Conservation (phyloP, 2,888 invertebrate genomes). For the Chloroclystis v-ata region DNA sequence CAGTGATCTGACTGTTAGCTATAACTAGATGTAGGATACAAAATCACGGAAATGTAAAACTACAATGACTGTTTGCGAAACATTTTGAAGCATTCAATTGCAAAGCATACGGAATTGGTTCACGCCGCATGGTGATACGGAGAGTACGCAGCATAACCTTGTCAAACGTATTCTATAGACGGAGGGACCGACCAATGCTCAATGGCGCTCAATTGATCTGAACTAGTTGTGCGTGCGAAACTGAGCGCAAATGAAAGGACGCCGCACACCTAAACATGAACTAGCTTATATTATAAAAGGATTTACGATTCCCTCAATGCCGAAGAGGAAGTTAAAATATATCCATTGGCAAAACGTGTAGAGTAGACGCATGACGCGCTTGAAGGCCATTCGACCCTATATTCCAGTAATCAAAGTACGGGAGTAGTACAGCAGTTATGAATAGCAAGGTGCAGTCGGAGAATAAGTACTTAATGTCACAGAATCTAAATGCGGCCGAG, state of each 20-base stretch:
- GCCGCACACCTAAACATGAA: constrained; percentile 40
- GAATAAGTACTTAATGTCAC: constrained; percentile 57
- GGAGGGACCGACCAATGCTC: constrained; percentile 56
- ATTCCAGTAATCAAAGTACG: constrained; percentile 14
- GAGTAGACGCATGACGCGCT: too few species aligned
- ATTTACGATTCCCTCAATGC: constrained; percentile 24
- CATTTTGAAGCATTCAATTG: constrained; percentile 33
- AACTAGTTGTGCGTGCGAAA: constrained; percentile 70
- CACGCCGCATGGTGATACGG: constrained; percentile 38
- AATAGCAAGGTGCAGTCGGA: constrained; percentile 43
- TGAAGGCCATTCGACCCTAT: constrained; percentile 15
- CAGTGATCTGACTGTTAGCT: neutral
- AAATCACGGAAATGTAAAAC: constrained; percentile 2
- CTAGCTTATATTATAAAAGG: constrained; percentile 29
- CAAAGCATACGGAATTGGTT: constrained; percentile 34
- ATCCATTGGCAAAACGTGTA: too few species aligned
- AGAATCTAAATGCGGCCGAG: constrained; percentile 70
- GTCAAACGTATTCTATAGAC: constrained; percentile 52
- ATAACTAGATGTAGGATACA: neutral
- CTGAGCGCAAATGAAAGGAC: constrained; percentile 54
- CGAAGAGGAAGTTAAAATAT: constrained; percentile 24
- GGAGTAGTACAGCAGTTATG: constrained; percentile 19
- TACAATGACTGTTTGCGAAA: constrained; percentile 13
- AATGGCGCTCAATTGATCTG: constrained; percentile 72
- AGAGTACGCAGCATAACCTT: constrained; percentile 59